These are phyloP conservation scores for Eptesicus fuscus DNA, from an alignment of 2,113 vertebrate genomes.

Conservation along the genomic window DNA sequence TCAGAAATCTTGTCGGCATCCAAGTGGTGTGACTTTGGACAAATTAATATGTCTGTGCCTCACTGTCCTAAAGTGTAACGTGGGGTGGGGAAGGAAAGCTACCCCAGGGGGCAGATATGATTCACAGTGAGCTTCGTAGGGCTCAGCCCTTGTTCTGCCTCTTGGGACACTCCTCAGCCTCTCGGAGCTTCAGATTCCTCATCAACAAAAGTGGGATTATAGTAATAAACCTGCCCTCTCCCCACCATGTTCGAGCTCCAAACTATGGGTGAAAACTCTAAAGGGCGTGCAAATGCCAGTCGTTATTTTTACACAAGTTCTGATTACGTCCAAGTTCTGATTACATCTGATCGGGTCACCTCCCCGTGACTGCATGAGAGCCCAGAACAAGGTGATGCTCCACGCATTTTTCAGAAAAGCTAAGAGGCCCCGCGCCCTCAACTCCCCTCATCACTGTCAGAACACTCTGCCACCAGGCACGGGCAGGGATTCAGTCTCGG, in stretches of 20 bases:
- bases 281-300: background rate
- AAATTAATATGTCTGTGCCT: background rate
- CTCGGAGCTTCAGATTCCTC: background rate
- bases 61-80: background rate
- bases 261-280: background rate
- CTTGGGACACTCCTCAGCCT: background rate
- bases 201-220: background rate
- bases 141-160: background rate
- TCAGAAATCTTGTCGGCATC: background rate
- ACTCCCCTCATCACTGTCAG: slow-evolving; percentile 37
- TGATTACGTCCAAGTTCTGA: background rate
- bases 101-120: background rate
- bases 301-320: background rate
- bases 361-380: background rate
- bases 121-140: background rate
- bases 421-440: background rate
- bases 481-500: background rate
- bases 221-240: background rate
- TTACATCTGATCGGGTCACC: background rate
- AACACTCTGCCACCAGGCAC: background rate
- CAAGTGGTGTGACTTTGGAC: background rate
- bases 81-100: background rate
- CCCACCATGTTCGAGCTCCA: background rate
- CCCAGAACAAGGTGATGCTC: background rate
- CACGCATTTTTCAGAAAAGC: background rate